These are phyloP conservation scores for Brachionus calyciflorus DNA, from an alignment of 1,140 invertebrate genomes.

Conservation along the genomic window DNA sequence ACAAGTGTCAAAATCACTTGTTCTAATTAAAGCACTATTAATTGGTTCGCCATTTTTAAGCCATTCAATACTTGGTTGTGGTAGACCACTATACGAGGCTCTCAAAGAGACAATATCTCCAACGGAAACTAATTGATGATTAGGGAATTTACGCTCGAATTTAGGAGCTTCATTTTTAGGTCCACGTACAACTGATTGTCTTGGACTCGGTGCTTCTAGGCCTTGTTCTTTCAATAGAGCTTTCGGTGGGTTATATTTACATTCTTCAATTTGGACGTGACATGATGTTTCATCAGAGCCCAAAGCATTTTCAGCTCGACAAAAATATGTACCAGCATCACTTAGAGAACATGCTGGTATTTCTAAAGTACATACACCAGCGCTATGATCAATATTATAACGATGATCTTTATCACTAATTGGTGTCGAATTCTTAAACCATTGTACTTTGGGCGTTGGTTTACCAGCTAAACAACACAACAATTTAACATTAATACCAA, in stretches of 20 bases:
- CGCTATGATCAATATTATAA: conserved; percentile 79
- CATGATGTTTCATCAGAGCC: conserved; percentile 90
- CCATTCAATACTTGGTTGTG: conserved; percentile 28
- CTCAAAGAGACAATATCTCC: conserved; percentile 4
- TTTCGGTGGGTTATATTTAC: conserved; percentile 14
- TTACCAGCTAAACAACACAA: conserved; percentile 90
- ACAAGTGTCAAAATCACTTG: conserved; percentile 17
- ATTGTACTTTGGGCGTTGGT: conserved; percentile 84
- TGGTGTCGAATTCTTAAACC: conserved; percentile 77
- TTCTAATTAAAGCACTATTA: not conserved
- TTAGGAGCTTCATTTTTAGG: conserved; percentile 20
- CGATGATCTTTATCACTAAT: conserved; percentile 64
- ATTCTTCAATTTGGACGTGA: conserved; percentile 66
- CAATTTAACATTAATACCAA: conserved; percentile 74
- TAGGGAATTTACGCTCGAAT: conserved; percentile 15
- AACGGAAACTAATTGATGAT: conserved; percentile 7
- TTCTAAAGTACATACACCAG: conserved; percentile 88
- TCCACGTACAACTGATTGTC: not conserved
- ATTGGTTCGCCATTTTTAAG: conserved; percentile 38
- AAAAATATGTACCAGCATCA: conserved; percentile 93
- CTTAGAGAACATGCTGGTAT: conserved; percentile 86
- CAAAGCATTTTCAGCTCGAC: conserved; percentile 82
- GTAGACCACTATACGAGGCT: not conserved
- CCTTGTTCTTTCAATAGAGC: conserved; percentile 28
- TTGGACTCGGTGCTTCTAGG: not conserved